These are phyloP conservation scores for Taxidea taxus DNA, from an alignment of 2,113 vertebrate genomes.

Conservation along the genomic window DNA sequence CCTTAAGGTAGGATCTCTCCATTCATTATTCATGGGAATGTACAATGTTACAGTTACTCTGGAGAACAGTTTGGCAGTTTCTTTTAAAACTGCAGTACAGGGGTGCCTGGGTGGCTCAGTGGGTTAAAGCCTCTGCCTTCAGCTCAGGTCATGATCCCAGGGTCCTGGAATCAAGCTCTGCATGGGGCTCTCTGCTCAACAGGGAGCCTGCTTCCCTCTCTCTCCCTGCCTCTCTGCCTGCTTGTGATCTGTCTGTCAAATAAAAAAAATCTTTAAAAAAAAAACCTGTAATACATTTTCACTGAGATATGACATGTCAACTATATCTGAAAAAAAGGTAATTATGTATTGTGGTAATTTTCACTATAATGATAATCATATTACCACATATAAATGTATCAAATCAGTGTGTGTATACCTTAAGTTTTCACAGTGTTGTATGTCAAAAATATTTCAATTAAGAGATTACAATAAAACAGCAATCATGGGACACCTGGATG, in stretches of 20 bases:
- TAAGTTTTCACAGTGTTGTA: not conserved
- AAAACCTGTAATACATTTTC: not conserved
- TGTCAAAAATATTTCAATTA: not conserved
- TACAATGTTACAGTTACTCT: too few relatives aligned
- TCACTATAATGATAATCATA: not conserved
- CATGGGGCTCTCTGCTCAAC: too few relatives aligned
- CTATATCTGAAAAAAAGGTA: not conserved
- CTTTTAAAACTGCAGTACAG: not conserved
- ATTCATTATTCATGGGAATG: not conserved
- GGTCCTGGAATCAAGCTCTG: too few relatives aligned
- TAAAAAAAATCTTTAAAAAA: too few relatives aligned
- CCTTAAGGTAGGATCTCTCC: not conserved
- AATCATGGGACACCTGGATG: too few relatives aligned
- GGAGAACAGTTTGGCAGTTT: not conserved
- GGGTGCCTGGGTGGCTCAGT: too few relatives aligned
- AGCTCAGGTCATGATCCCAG: too few relatives aligned
- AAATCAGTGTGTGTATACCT: not conserved
- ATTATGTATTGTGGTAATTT: not conserved
- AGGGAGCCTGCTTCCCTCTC: too few relatives aligned
- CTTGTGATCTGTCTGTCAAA: too few relatives aligned
- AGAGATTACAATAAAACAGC: not conserved
- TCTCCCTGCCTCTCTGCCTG: too few relatives aligned
- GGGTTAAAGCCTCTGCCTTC: too few relatives aligned
- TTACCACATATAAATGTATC: not conserved
- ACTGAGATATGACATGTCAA: not conserved